These are phyloP conservation scores for Mesocentrotus franciscanus DNA, from an alignment of 53 echinoderm and acorn worm genomes.

Conservation along the genomic window DNA sequence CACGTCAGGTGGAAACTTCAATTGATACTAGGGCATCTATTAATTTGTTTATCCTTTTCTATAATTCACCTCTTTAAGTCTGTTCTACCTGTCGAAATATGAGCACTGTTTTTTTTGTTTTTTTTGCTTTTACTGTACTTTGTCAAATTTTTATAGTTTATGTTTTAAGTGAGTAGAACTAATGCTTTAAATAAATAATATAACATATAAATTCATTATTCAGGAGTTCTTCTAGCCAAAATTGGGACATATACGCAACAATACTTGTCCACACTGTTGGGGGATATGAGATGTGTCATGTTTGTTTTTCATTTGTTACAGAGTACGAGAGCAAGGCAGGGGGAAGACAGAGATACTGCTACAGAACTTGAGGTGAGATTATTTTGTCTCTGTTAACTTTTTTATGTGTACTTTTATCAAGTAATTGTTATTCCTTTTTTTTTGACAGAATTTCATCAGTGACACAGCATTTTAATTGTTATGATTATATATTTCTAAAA, in stretches of 20 bases:
- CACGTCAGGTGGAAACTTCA: no score
- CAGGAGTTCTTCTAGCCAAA: not conserved
- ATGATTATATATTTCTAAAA: no score
- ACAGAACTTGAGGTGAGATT: constrained; percentile 84
- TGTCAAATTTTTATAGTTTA: no score
- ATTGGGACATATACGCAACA: not conserved
- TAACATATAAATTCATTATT: not conserved
- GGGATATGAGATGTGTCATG: not conserved
- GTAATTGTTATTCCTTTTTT: not conserved
- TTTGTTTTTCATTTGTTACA: constrained; percentile 44
- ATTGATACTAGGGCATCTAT: no score
- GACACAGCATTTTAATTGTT: no score
- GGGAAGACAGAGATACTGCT: constrained; percentile 86
- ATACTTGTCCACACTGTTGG: not conserved
- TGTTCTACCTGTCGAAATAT: no score
- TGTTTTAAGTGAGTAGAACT: no score
- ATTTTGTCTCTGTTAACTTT: not conserved
- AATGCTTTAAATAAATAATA: no score
- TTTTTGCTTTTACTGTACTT: no score
- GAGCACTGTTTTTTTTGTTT: no score
- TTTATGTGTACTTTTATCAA: not conserved
- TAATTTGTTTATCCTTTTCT: no score
- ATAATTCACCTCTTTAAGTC: no score
- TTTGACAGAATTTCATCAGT: not conserved
- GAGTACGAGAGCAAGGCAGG: constrained; percentile 90